Base-by-base conservation (phyloP, 2,113 vertebrate genomes). In the Gulo gulo region DNA sequence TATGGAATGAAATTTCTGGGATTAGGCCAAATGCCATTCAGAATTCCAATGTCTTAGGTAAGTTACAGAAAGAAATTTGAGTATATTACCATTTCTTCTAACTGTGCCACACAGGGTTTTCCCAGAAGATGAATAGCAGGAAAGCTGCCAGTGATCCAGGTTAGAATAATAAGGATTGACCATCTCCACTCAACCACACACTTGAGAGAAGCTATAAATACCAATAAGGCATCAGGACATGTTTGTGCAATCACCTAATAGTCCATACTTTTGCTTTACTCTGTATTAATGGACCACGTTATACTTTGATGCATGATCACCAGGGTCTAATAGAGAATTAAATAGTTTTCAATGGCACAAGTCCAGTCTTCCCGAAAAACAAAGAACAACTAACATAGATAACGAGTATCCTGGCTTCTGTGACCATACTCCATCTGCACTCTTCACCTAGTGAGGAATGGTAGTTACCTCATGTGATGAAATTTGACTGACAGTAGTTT, bases 151-250 rank as follows among this genome's bases (percentile, higher is more conserved):
- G 0, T 67, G 86, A 94, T 52, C 79, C 78, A 52, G 15, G 65
- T 79, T 89, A 96, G 50, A 97, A 69, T 95, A 90, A 42, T 94
- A 90, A 92, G 55, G 39, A 87, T 82, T 87, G 76, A 86, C 55
- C 34, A 2, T 95, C 47, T 83, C 36, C 14, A 92, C 8, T 47
- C 18, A 76, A 23, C 24, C 73, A 69, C 73, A 84, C 42, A 39
- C 61, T 96, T 36, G 52, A 96, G 73, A 91, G 76, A 74, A 94
- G 13, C 73, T 91, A 0, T 91, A 78, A 91, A 87, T 94, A 67
- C 78, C 78, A 78, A 24, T 83, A 76, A 95, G 47, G 42, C 59
- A 78, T 87, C 14, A 26, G 69, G 63, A 7, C 8, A 76, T 92
- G 78, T 91, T 84, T 92, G 59, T 85, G 36, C 24, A 59, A 42